Evolutionary conservation across 2,888 invertebrate species (phyloP), one percentile per base, ranked within the genome.

Genomic region (Epirrita christyi): DNA sequence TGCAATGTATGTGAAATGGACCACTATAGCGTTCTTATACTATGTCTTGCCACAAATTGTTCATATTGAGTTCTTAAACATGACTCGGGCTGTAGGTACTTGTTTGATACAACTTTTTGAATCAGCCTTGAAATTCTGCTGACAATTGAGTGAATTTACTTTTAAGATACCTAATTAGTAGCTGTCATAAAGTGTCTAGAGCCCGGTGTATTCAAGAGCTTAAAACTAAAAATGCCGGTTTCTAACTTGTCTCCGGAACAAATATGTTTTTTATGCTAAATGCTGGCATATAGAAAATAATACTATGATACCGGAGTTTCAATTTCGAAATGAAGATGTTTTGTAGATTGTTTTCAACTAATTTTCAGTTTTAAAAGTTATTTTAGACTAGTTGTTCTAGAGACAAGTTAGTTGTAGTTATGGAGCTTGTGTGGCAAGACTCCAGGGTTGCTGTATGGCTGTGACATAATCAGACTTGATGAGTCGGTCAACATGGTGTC

Each of bases 11-110:
- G 48, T 49, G 36, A 15, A 11, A 10, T 52, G 46, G 44, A 55
- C 55, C 43, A 55, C 40, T 46, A 50, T 21, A 28, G 42, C 42
- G 6, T 36, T 15, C 51, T 58, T 67, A 60, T 13, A 38, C 8
- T 42, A 54, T 61, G 21, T 48, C 66, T 71, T 63, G 61, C 58
- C 57, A 56, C 55, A 47, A 38, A 37, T 34, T 51, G 40, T 55
- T 61, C 61, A 53, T 13, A 32, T 21, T 9, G 14, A 37, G 36
- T 13, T 8, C 36, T 41, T 59, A 29, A 34, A 9, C 21, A 7
- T 14, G 11, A 59, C 50, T 47, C 40, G 27, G 55, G 21, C 59
- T 47, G 13, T 43, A 44, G 40, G 44, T 46, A 27, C 58, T 49
- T 41, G 21, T 21, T 7, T 9, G n/a, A n/a, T n/a, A n/a, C n/a